A percentile compares a stretch with the other conserved stretches of the same genome.
phyloP scores from a whole-genome alignment of 2,888 invertebrate genomes.

The Phytoseiulus persimilis region DNA sequence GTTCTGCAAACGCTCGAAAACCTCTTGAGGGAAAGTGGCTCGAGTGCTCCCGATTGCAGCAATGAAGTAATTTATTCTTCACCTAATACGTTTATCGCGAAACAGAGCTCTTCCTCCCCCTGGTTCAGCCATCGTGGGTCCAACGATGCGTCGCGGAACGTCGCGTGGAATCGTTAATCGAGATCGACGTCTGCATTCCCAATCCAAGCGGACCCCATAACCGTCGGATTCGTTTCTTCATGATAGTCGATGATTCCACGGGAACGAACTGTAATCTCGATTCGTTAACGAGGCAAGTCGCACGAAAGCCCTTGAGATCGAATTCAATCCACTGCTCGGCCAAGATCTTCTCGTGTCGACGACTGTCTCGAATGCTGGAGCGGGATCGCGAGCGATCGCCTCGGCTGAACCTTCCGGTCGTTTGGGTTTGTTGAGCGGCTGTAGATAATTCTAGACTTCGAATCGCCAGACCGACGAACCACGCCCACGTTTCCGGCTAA shows the following conservation, averaged over 20 bases:
- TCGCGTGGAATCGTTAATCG: background rate
- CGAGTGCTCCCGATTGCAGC: background rate
- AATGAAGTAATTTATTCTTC: background rate
- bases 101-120: background rate
- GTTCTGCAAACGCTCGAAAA: background rate
- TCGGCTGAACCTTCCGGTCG: background rate
- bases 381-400: background rate
- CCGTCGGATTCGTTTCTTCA: background rate
- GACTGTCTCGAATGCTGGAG: background rate
- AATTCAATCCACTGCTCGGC: no score
- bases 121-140: background rate
- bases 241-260: no score
- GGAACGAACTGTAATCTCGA: no score
- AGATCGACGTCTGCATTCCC: background rate
- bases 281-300: no score
- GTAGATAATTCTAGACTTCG: background rate
- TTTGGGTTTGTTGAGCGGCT: background rate
- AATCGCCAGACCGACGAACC: background rate
- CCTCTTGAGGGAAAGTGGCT: background rate
- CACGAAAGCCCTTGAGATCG: no score
- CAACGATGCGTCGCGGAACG: background rate
- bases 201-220: background rate
- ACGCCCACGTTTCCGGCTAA: slow-evolving; percentile 5
- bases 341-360: background rate
- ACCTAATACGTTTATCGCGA: background rate